Evolutionary conservation across 2,888 invertebrate genomes (phyloP).

Genomic region (Cacoxenus indagator): DNA sequence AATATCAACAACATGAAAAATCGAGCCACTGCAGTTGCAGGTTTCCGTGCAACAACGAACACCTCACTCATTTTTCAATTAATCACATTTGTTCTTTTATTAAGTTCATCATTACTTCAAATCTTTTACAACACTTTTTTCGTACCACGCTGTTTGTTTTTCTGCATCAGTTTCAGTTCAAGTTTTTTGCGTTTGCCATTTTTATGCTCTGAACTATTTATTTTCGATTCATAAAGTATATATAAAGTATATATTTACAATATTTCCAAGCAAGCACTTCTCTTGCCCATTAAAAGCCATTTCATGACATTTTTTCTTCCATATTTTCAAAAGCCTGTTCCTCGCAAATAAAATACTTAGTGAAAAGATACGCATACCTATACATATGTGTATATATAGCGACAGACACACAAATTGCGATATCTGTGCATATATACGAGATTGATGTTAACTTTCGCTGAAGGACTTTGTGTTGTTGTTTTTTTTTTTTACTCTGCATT

Average conservation of each 20-base stretch:
- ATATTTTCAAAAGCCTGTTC: conserved; percentile 64
- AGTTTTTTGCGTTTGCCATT: conserved; percentile 25
- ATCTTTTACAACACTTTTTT: not conserved
- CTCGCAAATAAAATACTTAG: conserved; percentile 56
- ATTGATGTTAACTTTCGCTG: not conserved
- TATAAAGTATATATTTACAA: not conserved
- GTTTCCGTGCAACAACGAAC: not conserved
- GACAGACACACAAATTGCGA: not conserved
- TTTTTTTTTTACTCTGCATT: not conserved
- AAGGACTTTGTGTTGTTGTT: not conserved
- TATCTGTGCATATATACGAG: conserved; percentile 6
- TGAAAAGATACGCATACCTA: conserved; percentile 26
- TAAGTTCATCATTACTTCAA: not conserved
- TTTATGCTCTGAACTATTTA: conserved; percentile 29
- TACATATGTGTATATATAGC: conserved; percentile 30
- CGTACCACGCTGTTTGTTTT: conserved; percentile 1
- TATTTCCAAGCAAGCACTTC: conserved; percentile 44
- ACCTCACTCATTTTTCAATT: not conserved
- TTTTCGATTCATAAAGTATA: not conserved
- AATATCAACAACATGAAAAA: not conserved
- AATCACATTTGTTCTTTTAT: not conserved
- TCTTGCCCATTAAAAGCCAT: conserved; percentile 68
- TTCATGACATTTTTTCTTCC: conserved; percentile 67
- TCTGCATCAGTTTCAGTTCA: conserved; percentile 2
- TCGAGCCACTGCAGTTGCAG: not conserved